Evolutionary conservation across 2,113 vertebrate genomes (phyloP), one percentile per base, ranked within the genome.

Genomic region (Rhinolophus ferrumequinum): DNA sequence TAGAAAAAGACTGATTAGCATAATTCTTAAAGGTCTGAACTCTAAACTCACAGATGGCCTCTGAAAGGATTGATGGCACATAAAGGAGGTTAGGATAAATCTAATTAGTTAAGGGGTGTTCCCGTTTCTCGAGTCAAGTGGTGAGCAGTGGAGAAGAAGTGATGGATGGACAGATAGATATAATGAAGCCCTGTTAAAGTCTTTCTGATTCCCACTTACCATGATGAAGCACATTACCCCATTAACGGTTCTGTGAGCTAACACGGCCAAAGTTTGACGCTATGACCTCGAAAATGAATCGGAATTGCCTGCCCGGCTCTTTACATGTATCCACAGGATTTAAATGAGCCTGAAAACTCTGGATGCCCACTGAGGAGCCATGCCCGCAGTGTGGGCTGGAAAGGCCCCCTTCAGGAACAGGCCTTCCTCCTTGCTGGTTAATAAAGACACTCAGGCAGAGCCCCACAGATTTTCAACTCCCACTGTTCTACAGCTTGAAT

Each of bases 71-170:
- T 9, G 30, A 95, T 69, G 90, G 44, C 2, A 33, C 93, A 84
- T 22, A 79, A 97, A 97, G 83, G 91, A 96, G 92, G 95, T 92
- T 54, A 97, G 93, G 97, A 96, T 85, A 96, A 64, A 50, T 95
- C 97, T 97, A 96, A 97, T 97, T 96, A 98, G 97, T 89, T 64
- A 92, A 91, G 94, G 90, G 94, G 88, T 26, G 88, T 35, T 88
- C 70, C 83, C 72, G 24, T 97, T 84, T 88, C 88, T 96, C 54
- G 33, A 22, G 44, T 47, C 54, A 97, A 94, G 83, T 72, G 84
- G 24, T 86, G 8, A 93, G 87, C 6, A 1, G 76, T 83, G 79
- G 77, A 2, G 79, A 97, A 96, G n/a, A 91, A 58, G 26, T 86
- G 73, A 95, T 80, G 93, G 95, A 97, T 96, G 90, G 97, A 97